phyloP scores from a whole-genome alignment of 2,797 vertebrate species.

The Notolepis coatsorum region DNA sequence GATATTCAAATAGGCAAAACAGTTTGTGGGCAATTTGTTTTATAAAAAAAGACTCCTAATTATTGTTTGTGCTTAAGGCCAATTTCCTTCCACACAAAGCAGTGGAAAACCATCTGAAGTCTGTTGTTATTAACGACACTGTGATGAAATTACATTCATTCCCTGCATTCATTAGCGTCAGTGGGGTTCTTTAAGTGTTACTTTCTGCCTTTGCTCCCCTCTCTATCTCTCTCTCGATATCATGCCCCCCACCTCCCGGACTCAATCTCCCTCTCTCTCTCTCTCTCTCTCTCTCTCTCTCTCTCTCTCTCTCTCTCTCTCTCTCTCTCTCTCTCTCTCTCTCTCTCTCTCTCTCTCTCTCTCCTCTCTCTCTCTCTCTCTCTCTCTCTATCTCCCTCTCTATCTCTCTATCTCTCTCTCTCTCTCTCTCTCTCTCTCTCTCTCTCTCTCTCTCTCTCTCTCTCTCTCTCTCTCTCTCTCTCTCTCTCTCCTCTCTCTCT shows the following conservation, averaged over 20 bases:
- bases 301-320: no score
- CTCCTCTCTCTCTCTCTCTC: conserved; percentile 44
- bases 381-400: no score
- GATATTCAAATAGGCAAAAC: conserved; percentile 33
- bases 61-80: conserved; percentile 57
- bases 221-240: conserved; percentile 11
- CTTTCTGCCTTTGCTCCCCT: conserved; percentile 32
- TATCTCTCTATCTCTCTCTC: no score
- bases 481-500: no score
- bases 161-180: conserved; percentile 40
- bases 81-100: conserved; percentile 42
- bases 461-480: no score
- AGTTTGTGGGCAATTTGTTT: conserved; percentile 49
- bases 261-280: background rate
- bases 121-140: conserved; percentile 54
- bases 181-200: conserved; percentile 46
- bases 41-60: conserved; percentile 42
- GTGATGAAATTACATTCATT: conserved; percentile 54
- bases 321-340: conserved; percentile 16
- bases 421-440: no score
- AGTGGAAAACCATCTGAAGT: conserved; percentile 18
- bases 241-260: background rate
- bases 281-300: background rate
- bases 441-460: no score
- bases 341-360: conserved; percentile 27